Evolutionary conservation across 2,113 vertebrate species (phyloP).

Genomic region (zebrafish (Danio rerio)): GRCz12tu NC_133176.1:48843001-48843500

Average conservation of each 20-base stretch:
- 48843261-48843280: slow-evolving; percentile 39
- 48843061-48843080: neutral
- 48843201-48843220: slow-evolving; percentile 17
- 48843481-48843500: too few species aligned
- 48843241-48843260: slow-evolving; percentile 41
- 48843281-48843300: neutral
- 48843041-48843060: neutral
- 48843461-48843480: too few species aligned
- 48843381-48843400: neutral
- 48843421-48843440: too few species aligned
- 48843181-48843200: neutral
- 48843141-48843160: neutral
- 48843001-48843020: neutral
- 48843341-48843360: neutral
- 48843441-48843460: too few species aligned
- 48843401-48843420: too few species aligned
- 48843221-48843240: slow-evolving; percentile 17
- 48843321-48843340: slow-evolving; percentile 1
- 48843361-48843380: neutral
- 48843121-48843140: slow-evolving; percentile 1
- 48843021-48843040: neutral
- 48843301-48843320: slow-evolving; percentile 17
- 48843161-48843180: slow-evolving; percentile 32
- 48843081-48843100: neutral
- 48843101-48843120: neutral